phyloP scores from a whole-genome alignment of 2,888 invertebrate species.

The Euphydryas editha region DNA sequence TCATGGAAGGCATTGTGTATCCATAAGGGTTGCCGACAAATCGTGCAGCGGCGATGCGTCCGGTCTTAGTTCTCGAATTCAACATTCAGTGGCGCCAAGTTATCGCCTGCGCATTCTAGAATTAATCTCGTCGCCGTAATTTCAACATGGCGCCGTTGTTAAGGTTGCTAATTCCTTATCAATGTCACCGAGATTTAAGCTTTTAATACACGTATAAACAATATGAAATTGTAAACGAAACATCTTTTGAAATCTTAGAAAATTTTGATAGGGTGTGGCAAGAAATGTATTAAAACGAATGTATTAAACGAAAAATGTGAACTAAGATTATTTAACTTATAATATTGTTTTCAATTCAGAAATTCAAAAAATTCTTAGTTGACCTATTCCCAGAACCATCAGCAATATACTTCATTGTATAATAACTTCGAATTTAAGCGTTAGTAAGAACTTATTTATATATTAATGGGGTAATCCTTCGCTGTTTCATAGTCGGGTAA shows the following conservation, averaged over 20 bases:
- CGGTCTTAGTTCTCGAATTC: conserved; percentile 57
- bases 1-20: conserved; percentile 35
- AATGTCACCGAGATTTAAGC: not conserved
- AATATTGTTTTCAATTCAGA: too few species aligned
- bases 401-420: too few species aligned
- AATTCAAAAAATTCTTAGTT: too few species aligned
- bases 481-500: not conserved
- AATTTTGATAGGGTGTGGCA: too few species aligned
- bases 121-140: conserved; percentile 40
- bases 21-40: conserved; percentile 39
- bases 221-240: not conserved
- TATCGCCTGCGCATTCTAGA: conserved; percentile 45
- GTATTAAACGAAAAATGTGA: too few species aligned
- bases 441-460: too few species aligned
- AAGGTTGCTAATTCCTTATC: conserved; percentile 22
- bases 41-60: conserved; percentile 45
- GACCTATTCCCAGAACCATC: too few species aligned
- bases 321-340: too few species aligned
- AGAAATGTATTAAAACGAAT: too few species aligned
- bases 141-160: conserved; percentile 37
- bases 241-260: not conserved
- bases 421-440: too few species aligned
- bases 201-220: not conserved
- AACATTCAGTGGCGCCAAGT: conserved; percentile 49
- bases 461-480: too few species aligned